Conservation (phyloP, 1,140 invertebrate species). For the Leptopilina clavipes region DNA sequence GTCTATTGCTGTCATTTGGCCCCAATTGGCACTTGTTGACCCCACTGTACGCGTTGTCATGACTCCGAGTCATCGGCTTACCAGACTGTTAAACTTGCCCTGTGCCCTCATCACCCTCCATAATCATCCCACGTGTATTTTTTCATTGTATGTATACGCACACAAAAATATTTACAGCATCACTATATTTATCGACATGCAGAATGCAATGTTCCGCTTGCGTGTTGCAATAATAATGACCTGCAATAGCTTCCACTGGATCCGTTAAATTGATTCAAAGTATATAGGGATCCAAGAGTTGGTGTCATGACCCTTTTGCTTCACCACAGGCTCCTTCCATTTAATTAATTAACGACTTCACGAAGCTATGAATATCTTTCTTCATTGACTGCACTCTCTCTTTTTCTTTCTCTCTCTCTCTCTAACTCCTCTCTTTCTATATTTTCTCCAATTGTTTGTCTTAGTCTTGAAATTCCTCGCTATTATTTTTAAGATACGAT, state of each 20-base stretch:
- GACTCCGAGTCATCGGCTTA: constrained; percentile 73
- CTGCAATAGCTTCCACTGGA: constrained; percentile 37
- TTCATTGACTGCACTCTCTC: neutral
- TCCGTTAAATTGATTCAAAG: constrained; percentile 60
- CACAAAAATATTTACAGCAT: neutral
- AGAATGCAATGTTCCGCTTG: neutral
- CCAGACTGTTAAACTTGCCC: constrained; percentile 71
- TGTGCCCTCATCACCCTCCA: constrained; percentile 64
- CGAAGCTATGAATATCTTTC: neutral
- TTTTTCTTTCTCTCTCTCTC: too few relatives aligned
- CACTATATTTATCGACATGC: neutral
- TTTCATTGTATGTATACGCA: neutral
- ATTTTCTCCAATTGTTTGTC: neutral
- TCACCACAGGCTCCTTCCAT: constrained; percentile 33
- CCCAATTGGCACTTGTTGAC: constrained; percentile 72
- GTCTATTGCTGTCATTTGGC: constrained; percentile 71
- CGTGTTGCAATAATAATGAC: neutral
- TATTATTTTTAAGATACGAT: neutral
- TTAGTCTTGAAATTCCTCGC: neutral
- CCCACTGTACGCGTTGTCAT: constrained; percentile 69
- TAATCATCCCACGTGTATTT: constrained; percentile 51
- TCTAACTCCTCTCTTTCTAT: too few relatives aligned
- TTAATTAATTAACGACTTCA: constrained; percentile 6
- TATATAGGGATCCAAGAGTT: constrained; percentile 37
- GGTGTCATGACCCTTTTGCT: constrained; percentile 44